Percentiles rank a stretch among this genome's conserved stretches.
phyloP scores from a whole-genome alignment of 2,113 vertebrate species.

The Panthera tigris region DNA sequence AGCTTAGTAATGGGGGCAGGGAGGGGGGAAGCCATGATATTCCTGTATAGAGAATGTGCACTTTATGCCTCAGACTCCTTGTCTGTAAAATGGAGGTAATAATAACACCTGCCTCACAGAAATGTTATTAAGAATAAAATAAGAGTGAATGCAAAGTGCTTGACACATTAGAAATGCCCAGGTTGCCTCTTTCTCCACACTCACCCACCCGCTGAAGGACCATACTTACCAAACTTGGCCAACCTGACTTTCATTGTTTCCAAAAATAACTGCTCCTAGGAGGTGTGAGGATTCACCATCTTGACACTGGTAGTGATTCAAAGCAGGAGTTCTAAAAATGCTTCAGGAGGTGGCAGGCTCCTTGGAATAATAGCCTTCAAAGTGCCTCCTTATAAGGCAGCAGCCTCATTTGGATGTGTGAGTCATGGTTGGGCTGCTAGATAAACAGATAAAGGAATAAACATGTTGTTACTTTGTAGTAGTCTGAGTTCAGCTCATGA shows the following conservation, averaged over 20 bases:
- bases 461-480: neutral
- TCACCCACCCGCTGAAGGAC: neutral
- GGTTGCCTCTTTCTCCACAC: neutral
- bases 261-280: slow-evolving; percentile 46
- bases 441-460: slow-evolving; percentile 41
- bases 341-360: slow-evolving; percentile 47
- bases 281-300: slow-evolving; percentile 25
- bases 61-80: neutral
- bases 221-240: neutral
- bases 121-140: neutral
- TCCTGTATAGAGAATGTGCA: neutral
- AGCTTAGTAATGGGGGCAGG: neutral
- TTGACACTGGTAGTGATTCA: neutral
- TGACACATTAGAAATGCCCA: neutral
- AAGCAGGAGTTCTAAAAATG: slow-evolving; percentile 47
- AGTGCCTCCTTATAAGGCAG: slow-evolving; percentile 28
- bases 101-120: neutral
- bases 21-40: neutral
- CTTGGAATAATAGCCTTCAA: neutral
- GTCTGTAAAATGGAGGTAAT: neutral
- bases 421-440: slow-evolving; percentile 10
- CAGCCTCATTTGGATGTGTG: neutral
- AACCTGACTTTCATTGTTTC: neutral
- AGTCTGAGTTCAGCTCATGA: slow-evolving; percentile 27
- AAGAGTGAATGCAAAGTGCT: neutral